Percentiles rank a stretch among this genome's conserved stretches.
These are phyloP conservation scores for Sisyra terminalis DNA, from an alignment of 2,888 invertebrate genomes.

Conservation along the genomic window DNA sequence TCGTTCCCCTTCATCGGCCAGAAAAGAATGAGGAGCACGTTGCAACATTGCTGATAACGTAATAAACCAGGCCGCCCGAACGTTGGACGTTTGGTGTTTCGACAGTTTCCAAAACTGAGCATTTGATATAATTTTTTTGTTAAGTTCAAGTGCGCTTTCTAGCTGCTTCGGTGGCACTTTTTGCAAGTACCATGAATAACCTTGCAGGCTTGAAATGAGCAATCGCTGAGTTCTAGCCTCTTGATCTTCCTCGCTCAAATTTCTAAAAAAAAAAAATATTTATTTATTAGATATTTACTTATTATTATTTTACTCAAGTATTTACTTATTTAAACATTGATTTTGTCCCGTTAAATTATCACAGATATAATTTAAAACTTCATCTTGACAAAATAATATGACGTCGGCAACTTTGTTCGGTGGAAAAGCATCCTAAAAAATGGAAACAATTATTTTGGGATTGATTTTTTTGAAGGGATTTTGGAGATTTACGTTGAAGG, in stretches of 20 bases:
- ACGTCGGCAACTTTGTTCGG: slow-evolving; percentile 61
- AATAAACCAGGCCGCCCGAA: slow-evolving; percentile 50
- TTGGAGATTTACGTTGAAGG: slow-evolving; percentile 36
- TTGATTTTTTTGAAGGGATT: background rate
- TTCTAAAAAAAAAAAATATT: slow-evolving; percentile 21
- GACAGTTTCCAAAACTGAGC: slow-evolving; percentile 57
- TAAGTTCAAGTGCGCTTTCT: slow-evolving; percentile 31
- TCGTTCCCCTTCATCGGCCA: slow-evolving; percentile 37
- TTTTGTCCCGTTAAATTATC: slow-evolving; percentile 42
- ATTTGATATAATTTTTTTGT: slow-evolving; percentile 36
- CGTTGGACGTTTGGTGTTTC: slow-evolving; percentile 32
- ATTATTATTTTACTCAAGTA: background rate
- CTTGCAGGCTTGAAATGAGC: slow-evolving; percentile 45
- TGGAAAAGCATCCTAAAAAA: slow-evolving; percentile 56
- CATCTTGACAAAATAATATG: slow-evolving; percentile 63
- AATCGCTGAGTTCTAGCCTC: slow-evolving; percentile 51
- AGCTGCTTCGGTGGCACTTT: slow-evolving; percentile 33
- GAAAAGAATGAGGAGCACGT: slow-evolving; percentile 27
- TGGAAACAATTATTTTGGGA: slow-evolving; percentile 8
- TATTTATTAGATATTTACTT: background rate
- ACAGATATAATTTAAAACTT: slow-evolving; percentile 55
- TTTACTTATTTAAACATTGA: too few species aligned
- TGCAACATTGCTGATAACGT: slow-evolving; percentile 43
- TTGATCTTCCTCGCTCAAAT: slow-evolving; percentile 42
- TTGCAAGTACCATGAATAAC: slow-evolving; percentile 42